Conservation (phyloP, 2,888 invertebrate genomes). For the Drosophila peninsularis region DNA sequence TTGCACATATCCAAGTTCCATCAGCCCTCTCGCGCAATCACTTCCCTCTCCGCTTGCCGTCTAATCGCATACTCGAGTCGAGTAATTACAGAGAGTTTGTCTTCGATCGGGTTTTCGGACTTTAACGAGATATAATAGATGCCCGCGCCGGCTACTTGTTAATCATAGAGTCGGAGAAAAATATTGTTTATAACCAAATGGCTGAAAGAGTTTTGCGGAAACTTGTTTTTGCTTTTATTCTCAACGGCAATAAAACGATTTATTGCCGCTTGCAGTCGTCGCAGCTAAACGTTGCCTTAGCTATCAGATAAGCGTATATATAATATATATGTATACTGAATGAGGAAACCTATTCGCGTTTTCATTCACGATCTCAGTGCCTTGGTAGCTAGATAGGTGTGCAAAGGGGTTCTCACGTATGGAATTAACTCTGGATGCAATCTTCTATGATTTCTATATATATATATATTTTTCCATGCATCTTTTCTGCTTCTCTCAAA, state of each 20-base stretch:
- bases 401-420: background rate
- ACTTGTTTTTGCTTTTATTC: background rate
- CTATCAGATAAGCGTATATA: conserved; percentile 1
- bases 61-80: conserved; percentile 2
- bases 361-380: background rate
- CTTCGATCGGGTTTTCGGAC: conserved; percentile 20
- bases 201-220: conserved; percentile 8
- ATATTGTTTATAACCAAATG: conserved; percentile 10
- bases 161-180: conserved; percentile 3
- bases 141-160: conserved; percentile 5
- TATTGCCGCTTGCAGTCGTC: background rate
- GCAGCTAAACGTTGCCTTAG: background rate
- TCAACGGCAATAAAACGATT: conserved; percentile 9
- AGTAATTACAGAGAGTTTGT: conserved; percentile 22
- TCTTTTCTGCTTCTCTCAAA: background rate
- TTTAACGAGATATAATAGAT: conserved; percentile 9
- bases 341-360: background rate
- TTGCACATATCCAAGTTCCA: background rate
- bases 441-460: background rate
- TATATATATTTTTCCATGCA: background rate
- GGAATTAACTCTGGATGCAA: background rate
- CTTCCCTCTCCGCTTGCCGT: background rate
- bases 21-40: background rate
- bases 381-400: background rate
- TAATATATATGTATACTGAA: too few relatives aligned